Conservation (phyloP, 2,113 vertebrate genomes). For the Opisthocomus hoazin region DNA sequence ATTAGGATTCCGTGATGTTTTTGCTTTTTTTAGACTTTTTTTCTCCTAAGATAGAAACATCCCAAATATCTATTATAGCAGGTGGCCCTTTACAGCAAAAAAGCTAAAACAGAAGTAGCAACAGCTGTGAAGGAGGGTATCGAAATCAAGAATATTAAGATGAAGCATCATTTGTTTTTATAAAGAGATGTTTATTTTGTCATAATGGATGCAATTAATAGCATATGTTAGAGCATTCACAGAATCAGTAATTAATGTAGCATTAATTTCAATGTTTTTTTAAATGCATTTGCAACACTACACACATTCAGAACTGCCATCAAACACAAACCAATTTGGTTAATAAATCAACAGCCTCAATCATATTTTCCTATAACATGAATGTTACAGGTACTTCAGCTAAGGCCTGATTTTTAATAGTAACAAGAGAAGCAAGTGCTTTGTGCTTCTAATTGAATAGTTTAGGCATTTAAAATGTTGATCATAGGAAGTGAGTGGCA, state of each 20-base stretch:
- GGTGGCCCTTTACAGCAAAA: constrained; percentile 57
- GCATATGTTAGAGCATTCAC: constrained; percentile 65
- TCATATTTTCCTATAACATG: background rate
- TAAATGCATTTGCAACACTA: constrained; percentile 27
- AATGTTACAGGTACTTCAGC: background rate
- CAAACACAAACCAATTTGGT: background rate
- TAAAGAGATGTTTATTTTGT: constrained; percentile 74
- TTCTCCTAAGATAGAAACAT: constrained; percentile 3
- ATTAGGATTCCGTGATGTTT: background rate
- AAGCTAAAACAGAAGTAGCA: constrained; percentile 48
- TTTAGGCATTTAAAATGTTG: constrained; percentile 54
- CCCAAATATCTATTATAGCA: constrained; percentile 49
- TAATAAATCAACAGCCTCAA: background rate
- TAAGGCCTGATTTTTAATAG: constrained; percentile 13
- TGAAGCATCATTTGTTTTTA: constrained; percentile 68
- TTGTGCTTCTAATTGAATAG: constrained; percentile 59
- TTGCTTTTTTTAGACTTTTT: background rate
- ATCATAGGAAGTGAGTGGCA: constrained; percentile 33
- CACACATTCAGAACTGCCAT: background rate
- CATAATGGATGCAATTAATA: constrained; percentile 73
- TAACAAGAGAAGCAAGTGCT: constrained; percentile 26
- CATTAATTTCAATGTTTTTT: constrained; percentile 61
- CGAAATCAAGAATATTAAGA: constrained; percentile 62
- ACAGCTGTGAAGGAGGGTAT: constrained; percentile 64
- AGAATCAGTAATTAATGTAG: constrained; percentile 69